Conservation (phyloP, 2,888 invertebrate genomes). For the Andrena fulva region DNA sequence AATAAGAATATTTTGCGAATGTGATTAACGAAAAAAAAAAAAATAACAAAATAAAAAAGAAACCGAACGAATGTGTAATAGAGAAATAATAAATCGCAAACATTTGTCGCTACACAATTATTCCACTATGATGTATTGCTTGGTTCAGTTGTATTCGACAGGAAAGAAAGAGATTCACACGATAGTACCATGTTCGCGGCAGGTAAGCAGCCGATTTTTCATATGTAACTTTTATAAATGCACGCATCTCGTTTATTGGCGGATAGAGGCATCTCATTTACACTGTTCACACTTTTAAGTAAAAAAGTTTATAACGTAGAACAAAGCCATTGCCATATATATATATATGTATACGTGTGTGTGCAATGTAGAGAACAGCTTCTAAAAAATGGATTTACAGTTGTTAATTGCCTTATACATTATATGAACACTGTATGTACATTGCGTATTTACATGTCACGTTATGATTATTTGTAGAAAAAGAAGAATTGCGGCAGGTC, state of each 20-base stretch:
- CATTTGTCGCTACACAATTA: slow-evolving; percentile 70
- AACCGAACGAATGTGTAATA: slow-evolving; percentile 70
- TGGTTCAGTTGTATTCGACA: slow-evolving; percentile 53
- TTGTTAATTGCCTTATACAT: slow-evolving; percentile 45
- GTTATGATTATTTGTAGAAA: slow-evolving; percentile 62
- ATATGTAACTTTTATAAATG: slow-evolving; percentile 41
- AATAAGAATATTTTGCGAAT: slow-evolving; percentile 74
- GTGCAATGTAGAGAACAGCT: slow-evolving; percentile 21
- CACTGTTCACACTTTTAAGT: slow-evolving; percentile 40
- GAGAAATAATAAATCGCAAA: slow-evolving; percentile 72
- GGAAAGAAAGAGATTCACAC: slow-evolving; percentile 27
- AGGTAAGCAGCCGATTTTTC: slow-evolving; percentile 54
- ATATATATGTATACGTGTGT: not conserved
- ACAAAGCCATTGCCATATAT: slow-evolving; percentile 11
- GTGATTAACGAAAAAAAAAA: slow-evolving; percentile 61
- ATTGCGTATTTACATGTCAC: slow-evolving; percentile 62
- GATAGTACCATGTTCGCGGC: slow-evolving; percentile 48
- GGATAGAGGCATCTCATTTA: slow-evolving; percentile 31
- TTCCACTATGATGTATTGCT: slow-evolving; percentile 59
- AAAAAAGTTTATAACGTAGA: slow-evolving; percentile 14
- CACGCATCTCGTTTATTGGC: slow-evolving; percentile 44
- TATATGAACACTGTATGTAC: slow-evolving; percentile 58
- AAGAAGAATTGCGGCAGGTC: slow-evolving; percentile 54
- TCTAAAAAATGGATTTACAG: slow-evolving; percentile 25
- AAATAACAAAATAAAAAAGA: slow-evolving; percentile 19